Conservation (phyloP, 1,140 invertebrate species). For the Drosophila teissieri region DNA sequence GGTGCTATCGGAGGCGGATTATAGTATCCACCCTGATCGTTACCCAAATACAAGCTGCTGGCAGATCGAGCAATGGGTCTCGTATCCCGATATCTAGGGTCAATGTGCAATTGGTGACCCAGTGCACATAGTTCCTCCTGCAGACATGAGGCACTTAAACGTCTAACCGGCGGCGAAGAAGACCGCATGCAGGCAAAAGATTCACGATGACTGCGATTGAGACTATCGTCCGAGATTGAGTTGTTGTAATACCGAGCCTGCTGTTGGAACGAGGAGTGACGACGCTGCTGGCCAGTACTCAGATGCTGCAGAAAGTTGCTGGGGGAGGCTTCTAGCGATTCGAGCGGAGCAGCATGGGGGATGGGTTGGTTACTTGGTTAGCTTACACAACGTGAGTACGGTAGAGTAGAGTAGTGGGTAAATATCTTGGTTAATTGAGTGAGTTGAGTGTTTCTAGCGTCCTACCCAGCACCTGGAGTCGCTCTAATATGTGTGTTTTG, state of each 20-base stretch:
- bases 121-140: slow-evolving; percentile 78
- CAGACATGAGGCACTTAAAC: slow-evolving; percentile 78
- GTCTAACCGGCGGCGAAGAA: slow-evolving; percentile 69
- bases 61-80: slow-evolving; percentile 78
- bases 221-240: slow-evolving; percentile 78
- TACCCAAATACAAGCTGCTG: slow-evolving; percentile 73
- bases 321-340: slow-evolving; percentile 44
- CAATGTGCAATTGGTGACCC: slow-evolving; percentile 80
- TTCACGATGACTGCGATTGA: slow-evolving; percentile 79
- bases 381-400: slow-evolving; percentile 57
- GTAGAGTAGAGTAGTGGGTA: slow-evolving; percentile 24
- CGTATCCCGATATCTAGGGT: slow-evolving; percentile 81
- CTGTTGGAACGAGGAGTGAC: slow-evolving; percentile 70
- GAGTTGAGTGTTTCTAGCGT: slow-evolving; percentile 58
- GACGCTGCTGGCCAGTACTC: slow-evolving; percentile 64
- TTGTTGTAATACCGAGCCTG: slow-evolving; percentile 67
- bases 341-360: slow-evolving; percentile 44
- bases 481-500: slow-evolving; percentile 49
- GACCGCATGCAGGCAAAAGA: slow-evolving; percentile 75
- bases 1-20: slow-evolving; percentile 31
- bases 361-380: slow-evolving; percentile 61
- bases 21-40: slow-evolving; percentile 61
- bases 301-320: slow-evolving; percentile 54
- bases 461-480: slow-evolving; percentile 61
- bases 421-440: slow-evolving; percentile 29